A percentile compares a stretch with the other conserved stretches of the same genome.
Evolutionary conservation across 2,113 vertebrate species (phyloP).

Genomic region (Ancistrus triradiatus): DNA sequence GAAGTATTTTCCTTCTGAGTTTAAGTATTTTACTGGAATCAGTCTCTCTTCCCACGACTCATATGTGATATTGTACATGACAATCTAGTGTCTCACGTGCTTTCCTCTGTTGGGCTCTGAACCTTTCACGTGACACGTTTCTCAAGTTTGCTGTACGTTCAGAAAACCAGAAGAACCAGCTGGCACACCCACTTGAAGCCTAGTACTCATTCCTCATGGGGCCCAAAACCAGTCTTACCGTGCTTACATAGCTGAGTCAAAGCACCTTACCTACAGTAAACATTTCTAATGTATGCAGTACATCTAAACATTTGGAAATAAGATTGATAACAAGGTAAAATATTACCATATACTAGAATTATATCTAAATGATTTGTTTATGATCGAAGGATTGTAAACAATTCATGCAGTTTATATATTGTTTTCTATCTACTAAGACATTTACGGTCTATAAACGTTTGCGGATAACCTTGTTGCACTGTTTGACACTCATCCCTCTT

Average conservation of each 20-base stretch:
- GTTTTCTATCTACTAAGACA: no score
- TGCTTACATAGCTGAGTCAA: constrained; percentile 30
- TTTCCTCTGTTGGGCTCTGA: background rate
- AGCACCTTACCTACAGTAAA: constrained; percentile 2
- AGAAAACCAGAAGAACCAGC: constrained; percentile 32
- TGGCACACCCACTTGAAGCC: constrained; percentile 17
- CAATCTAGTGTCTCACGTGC: background rate
- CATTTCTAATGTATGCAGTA: background rate
- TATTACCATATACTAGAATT: no score
- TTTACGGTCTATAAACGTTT: no score
- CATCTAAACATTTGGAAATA: no score
- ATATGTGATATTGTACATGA: background rate
- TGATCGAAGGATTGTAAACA: no score
- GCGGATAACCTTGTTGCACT: no score
- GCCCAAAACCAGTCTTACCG: background rate
- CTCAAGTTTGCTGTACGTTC: background rate
- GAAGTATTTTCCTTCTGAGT: no score
- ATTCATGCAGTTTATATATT: no score
- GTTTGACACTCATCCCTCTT: no score
- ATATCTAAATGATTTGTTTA: no score
- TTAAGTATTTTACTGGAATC: background rate
- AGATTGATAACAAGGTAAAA: no score
- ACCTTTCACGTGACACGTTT: background rate
- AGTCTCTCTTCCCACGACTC: background rate
- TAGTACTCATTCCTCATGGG: constrained; percentile 4